Conservation (phyloP, 1,140 invertebrate genomes). For the Solenopsis fugax region DNA sequence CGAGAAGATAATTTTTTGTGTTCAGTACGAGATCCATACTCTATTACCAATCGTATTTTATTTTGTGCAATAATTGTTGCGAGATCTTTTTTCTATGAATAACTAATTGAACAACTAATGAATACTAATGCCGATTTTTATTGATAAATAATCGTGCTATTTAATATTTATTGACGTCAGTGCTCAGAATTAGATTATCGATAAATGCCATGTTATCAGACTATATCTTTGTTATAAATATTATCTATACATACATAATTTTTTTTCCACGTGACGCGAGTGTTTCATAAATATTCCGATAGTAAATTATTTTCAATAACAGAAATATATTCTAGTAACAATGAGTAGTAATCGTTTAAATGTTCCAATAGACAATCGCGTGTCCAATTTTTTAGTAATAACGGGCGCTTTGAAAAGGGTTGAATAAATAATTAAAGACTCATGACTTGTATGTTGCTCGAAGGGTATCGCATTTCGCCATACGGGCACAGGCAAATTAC, state of each 20-base stretch:
- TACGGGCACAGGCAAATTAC: slow-evolving; percentile 2
- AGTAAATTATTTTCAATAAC: background rate
- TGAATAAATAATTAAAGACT: slow-evolving; percentile 42
- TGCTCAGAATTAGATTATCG: background rate
- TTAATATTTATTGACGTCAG: slow-evolving; percentile 13
- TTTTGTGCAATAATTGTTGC: background rate
- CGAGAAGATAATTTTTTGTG: background rate
- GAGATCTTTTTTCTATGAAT: background rate
- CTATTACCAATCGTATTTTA: background rate
- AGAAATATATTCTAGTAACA: background rate
- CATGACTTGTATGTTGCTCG: background rate
- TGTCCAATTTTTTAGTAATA: slow-evolving; percentile 30
- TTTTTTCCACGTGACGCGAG: background rate
- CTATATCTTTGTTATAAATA: background rate
- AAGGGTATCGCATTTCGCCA: slow-evolving; percentile 44
- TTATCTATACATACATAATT: background rate
- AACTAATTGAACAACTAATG: slow-evolving; percentile 18
- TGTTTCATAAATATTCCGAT: background rate
- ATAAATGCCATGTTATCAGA: background rate
- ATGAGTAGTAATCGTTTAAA: slow-evolving; percentile 10
- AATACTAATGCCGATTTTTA: background rate
- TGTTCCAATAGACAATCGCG: background rate
- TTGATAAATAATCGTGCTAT: background rate
- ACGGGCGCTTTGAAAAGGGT: background rate
- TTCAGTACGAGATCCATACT: background rate